Percentiles rank a stretch among this genome's conserved stretches.
Conservation (phyloP, 2,113 vertebrate species). For the Thunnus thynnus region DNA sequence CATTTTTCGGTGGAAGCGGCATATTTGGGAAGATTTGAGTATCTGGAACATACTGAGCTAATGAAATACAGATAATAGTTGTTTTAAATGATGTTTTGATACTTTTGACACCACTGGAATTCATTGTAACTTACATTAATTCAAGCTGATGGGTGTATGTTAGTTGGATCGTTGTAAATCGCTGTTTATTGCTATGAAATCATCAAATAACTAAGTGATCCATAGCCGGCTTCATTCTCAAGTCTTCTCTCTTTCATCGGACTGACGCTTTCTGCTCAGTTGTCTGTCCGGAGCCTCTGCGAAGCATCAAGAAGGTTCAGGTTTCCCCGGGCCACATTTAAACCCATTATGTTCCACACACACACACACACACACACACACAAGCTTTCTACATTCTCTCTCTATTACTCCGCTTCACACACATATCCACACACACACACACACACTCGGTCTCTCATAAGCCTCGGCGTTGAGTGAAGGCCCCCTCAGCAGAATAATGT, state of each 20-base stretch:
- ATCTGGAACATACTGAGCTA: too few relatives aligned
- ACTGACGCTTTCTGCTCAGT: conserved; percentile 24
- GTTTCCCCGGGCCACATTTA: conserved; percentile 63
- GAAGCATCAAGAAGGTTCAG: conserved; percentile 61
- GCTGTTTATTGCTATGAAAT: too few relatives aligned
- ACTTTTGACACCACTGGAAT: too few relatives aligned
- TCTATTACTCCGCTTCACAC: conserved; percentile 43
- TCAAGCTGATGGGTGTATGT: too few relatives aligned
- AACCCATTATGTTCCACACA: conserved; percentile 51
- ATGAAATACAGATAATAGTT: too few relatives aligned
- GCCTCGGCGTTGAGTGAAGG: conserved; percentile 71
- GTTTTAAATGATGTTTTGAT: too few relatives aligned
- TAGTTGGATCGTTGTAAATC: too few relatives aligned
- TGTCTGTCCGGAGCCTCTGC: conserved; percentile 51
- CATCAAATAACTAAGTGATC: background rate
- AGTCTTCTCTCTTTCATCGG: conserved; percentile 1
- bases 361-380: conserved; percentile 49
- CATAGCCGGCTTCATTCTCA: background rate
- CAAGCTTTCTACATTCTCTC: conserved; percentile 44
- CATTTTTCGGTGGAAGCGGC: too few relatives aligned
- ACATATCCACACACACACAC: conserved; percentile 46
- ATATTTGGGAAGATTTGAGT: too few relatives aligned
- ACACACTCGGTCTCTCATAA: conserved; percentile 54
- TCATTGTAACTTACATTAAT: too few relatives aligned
- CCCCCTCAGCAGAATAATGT: conserved; percentile 62